Base-by-base conservation (phyloP, 2,888 invertebrate species). In the Scrobipalpa costella region DNA sequence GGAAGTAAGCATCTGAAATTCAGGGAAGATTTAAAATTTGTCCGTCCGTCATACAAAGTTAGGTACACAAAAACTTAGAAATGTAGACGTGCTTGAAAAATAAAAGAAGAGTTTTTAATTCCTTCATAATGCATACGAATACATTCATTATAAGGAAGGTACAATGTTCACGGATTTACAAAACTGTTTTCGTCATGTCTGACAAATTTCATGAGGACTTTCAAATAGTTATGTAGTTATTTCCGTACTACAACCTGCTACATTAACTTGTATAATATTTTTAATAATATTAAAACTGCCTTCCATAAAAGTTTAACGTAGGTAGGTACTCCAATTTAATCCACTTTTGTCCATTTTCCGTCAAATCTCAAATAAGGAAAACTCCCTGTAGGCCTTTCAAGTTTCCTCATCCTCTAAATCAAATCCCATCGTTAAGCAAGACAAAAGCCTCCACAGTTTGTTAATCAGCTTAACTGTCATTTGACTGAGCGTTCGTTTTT, bases 381-480 rank as follows among this genome's bases (percentile, higher is more conserved):
- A 21, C 50, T 21, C 19, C 9, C 9, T 17, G 17, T 15, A 17
- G 17, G 17, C 49, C 6, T 17, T 49, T 19, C 8, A 11, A 50
- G 19, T 50, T 17, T 11, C 50, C 19, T 21, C 50, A 9, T 50
- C 19, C 21, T 50, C 19, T 50, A 21, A 50, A 50, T 50, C 50
- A 19, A 19, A 50, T 50, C 21, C 50, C 7, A 19, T 19, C 19
- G 33, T 40, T 57, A 27, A 57, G 34, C 40, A 27, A 50, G 50
- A 50, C 8, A 11, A 19, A 40, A 57, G 50, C 52, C 61, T 64
- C 65, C 65, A 59, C 59, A 63, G 66, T n/a, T 66, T 65, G 40
- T 66, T 50, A 50, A 50, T 50, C 50, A 21, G 50, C 50, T 47
- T 50, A 50, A 21, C 19, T 9, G 19, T 11, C 19, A 17, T 11